A percentile compares a stretch with the other conserved stretches of the same genome.
Evolutionary conservation across 2,113 vertebrate species (phyloP).

Genomic region (Solea senegalensis): DNA sequence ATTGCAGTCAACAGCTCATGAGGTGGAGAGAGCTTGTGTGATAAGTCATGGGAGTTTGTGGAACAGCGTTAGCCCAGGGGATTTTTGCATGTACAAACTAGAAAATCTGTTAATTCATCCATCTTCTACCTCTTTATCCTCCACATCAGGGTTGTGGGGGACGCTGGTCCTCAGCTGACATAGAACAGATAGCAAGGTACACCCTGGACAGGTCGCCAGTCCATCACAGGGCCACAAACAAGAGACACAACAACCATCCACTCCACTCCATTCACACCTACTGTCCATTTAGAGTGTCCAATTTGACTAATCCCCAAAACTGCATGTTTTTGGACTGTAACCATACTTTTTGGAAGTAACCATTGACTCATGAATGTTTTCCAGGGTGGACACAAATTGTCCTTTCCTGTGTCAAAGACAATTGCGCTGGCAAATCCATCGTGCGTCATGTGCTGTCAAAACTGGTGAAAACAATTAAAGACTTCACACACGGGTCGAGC

Average conservation of each 20-base stretch:
- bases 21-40: constrained; percentile 45
- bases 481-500: constrained; percentile 54
- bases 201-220: no score
- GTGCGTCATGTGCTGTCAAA: constrained; percentile 68
- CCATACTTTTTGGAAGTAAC: no score
- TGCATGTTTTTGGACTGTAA: no score
- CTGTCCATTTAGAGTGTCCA: no score
- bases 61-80: constrained; percentile 35
- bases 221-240: constrained; percentile 17
- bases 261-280: no score
- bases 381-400: constrained; percentile 46
- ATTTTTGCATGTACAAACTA: constrained; percentile 27
- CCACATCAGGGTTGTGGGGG: no score
- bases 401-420: constrained; percentile 58
- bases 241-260: constrained; percentile 1
- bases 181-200: no score
- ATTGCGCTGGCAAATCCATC: constrained; percentile 73
- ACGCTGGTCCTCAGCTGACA: no score
- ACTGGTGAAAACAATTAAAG: constrained; percentile 78
- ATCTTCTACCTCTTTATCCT: no score
- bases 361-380: constrained; percentile 51
- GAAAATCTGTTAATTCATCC: constrained; percentile 12
- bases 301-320: no score
- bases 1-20: constrained; percentile 49
- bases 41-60: constrained; percentile 47